Evolutionary conservation across 92 coral and sea anemone genomes (phyloP), one percentile per base, ranked within the genome.

Genomic region (Heliopora coerulea): DNA sequence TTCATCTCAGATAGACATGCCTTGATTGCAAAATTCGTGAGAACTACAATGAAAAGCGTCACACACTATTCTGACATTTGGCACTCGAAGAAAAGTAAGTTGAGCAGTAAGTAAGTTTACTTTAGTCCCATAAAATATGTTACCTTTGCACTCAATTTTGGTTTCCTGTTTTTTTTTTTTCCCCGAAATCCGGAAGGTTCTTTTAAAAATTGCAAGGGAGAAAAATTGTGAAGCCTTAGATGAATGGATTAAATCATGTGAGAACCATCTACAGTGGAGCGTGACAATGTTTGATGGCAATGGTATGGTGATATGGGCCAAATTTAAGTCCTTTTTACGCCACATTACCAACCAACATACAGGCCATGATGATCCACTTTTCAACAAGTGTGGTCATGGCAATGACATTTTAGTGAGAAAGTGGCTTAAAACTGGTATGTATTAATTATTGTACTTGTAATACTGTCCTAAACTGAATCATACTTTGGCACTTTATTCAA

Each of bases 241-340:
- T n/a, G 82, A 74, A 8, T 80, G 88, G 85, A 84, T 80, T 28
- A 80, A 64, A 49, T 82, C 88, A 20, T 84, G 88, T 44, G 63
- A 41, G 35, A 80, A 68, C 31, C 88, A 84, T 39, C 62, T 84
- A 8, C 70, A 84, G 50, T 84, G 88, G 88, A 73, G 84, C 74
- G 88, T 73, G 15, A 72, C 62, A 3, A 84, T 82, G 14, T 52
- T 26, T 25, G 59, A 44, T 83, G 84, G 81, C 3, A 79, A 65
- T 62, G 84, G 87, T 21, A 33, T 42, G 29, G 66, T 83, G n/a
- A 83, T 83, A 2, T 83, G 83, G 87, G 79, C 84, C n/a, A 83
- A 83, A 33, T 79, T 79, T 41, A 79, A 83, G 62, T 62, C 87
- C 6, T 83, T 68, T 33, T 48, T 78, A 28, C 58, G 40, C 49